phyloP scores from a whole-genome alignment of 2,797 vertebrate genomes.

The Coregonus sp. region DNA sequence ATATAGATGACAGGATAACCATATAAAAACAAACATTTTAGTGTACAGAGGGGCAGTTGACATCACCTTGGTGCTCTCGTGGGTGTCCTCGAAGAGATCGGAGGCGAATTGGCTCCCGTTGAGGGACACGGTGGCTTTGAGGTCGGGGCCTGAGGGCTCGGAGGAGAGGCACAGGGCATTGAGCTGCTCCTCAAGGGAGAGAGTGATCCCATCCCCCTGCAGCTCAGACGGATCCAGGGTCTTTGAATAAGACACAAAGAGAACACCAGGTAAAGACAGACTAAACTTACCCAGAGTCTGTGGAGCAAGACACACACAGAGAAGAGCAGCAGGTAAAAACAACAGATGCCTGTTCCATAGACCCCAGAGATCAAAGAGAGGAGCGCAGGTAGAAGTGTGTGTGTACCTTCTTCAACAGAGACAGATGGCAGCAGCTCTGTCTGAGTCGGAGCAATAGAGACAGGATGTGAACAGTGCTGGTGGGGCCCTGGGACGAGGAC shows the following conservation, averaged over 20 bases:
- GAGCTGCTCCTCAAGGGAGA: conserved; percentile 93
- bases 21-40: not conserved
- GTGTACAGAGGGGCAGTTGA: not conserved
- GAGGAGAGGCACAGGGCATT: conserved; percentile 79
- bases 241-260: conserved; percentile 1
- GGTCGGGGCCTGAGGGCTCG: conserved; percentile 67
- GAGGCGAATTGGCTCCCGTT: conserved; percentile 82
- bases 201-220: conserved; percentile 82
- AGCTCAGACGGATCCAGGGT: conserved; percentile 77
- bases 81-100: conserved; percentile 80
- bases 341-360: not conserved
- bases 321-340: not conserved
- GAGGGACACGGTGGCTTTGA: conserved; percentile 79
- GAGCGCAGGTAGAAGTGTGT: not conserved
- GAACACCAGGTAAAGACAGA: not conserved
- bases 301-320: not conserved
- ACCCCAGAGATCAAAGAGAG: not conserved
- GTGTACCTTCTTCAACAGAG: conserved; percentile 87
- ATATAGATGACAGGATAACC: not conserved
- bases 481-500: conserved; percentile 59
- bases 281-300: conserved; percentile 60
- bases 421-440: conserved; percentile 94
- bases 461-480: conserved; percentile 86
- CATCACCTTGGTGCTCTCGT: conserved; percentile 88
- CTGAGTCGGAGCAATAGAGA: conserved; percentile 88